These are phyloP conservation scores for Forbesichthys papilliferus DNA, from an alignment of 2,113 vertebrate genomes.

Conservation along the genomic window DNA sequence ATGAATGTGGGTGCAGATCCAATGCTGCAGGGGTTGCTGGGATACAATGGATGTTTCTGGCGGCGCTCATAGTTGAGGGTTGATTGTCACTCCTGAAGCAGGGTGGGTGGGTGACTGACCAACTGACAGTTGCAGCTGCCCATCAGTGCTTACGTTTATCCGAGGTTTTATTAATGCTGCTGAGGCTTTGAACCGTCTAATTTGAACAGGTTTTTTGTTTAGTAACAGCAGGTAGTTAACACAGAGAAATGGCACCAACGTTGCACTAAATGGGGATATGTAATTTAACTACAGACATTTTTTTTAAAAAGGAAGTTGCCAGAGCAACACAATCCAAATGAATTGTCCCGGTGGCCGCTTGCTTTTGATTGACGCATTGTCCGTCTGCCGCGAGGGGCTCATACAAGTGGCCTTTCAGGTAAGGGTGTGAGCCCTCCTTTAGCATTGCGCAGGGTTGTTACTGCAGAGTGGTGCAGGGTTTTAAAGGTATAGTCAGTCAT, in stretches of 20 bases:
- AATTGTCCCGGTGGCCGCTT: slow-evolving; percentile 58
- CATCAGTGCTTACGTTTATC: neutral
- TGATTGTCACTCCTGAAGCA: slow-evolving; percentile 44
- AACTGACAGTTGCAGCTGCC: slow-evolving; percentile 15
- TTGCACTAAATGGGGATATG: slow-evolving; percentile 32
- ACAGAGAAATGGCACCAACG: neutral
- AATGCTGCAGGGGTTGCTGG: slow-evolving; percentile 24
- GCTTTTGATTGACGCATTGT: slow-evolving; percentile 74
- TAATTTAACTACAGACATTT: too few species aligned
- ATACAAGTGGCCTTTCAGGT: slow-evolving; percentile 80
- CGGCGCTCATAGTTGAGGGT: slow-evolving; percentile 19
- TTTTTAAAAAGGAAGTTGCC: slow-evolving; percentile 41
- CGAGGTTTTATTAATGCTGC: slow-evolving; percentile 3
- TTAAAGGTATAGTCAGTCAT: too few species aligned
- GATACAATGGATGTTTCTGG: slow-evolving; percentile 25
- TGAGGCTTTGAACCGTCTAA: slow-evolving; percentile 1
- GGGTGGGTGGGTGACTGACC: slow-evolving; percentile 35
- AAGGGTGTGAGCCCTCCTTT: slow-evolving; percentile 76
- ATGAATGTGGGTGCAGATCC: slow-evolving; percentile 34
- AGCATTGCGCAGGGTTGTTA: slow-evolving; percentile 34
- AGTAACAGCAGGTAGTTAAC: neutral
- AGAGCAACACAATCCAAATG: slow-evolving; percentile 48
- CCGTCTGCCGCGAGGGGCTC: slow-evolving; percentile 56
- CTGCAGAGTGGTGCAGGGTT: slow-evolving; percentile 8
- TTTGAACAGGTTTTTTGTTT: neutral